A percentile compares a stretch with the other conserved stretches of the same genome.
Conservation (phyloP, 1,140 invertebrate genomes). For the Penaeus chinensis region DNA sequence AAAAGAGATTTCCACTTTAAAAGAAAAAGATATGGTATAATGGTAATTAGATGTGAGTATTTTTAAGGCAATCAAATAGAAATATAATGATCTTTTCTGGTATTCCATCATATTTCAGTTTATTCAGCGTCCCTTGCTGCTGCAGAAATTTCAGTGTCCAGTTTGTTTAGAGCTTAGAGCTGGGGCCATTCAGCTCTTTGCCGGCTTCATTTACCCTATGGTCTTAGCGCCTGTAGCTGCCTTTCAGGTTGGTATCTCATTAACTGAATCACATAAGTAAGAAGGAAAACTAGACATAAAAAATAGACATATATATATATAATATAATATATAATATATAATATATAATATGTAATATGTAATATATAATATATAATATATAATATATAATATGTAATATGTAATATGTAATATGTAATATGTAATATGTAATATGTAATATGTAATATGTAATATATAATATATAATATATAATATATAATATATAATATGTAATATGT, state of each 20-base stretch:
- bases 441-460: too few species aligned
- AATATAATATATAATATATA: neutral
- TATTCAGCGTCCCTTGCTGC: constrained; percentile 29
- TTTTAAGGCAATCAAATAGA: neutral
- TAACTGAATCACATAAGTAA: neutral
- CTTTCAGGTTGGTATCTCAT: constrained; percentile 26
- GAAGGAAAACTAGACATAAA: neutral
- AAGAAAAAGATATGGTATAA: neutral
- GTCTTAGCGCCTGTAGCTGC: constrained; percentile 19
- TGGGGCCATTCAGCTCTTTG: constrained; percentile 33
- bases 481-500: too few species aligned
- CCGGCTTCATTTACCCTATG: constrained; percentile 36
- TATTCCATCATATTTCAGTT: constrained; percentile 20
- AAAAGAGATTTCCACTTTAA: neutral
- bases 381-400: too few species aligned
- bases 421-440: too few species aligned
- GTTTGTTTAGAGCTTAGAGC: constrained; percentile 35
- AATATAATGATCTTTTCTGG: neutral
- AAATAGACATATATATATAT: neutral
- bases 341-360: too few species aligned
- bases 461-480: too few species aligned
- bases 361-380: too few species aligned
- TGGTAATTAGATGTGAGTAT: neutral
- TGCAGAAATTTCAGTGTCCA: constrained; percentile 37
- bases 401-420: too few species aligned